phyloP scores from a whole-genome alignment of 2,888 invertebrate species.

The Cataglyphis altisquamis region DNA sequence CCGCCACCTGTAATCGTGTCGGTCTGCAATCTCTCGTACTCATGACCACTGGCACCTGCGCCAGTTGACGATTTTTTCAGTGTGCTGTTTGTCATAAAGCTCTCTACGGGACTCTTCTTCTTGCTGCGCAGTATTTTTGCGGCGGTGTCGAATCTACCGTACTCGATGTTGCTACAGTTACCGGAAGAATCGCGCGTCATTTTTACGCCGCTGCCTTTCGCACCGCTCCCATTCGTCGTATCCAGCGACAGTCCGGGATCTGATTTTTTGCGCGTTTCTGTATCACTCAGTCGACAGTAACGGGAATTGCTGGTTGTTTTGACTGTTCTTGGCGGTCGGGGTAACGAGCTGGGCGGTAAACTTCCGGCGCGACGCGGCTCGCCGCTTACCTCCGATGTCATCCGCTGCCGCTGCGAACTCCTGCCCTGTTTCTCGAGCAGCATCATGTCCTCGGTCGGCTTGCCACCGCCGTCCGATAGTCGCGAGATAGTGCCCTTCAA shows the following conservation, averaged over 20 bases:
- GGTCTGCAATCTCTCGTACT: conserved; percentile 89
- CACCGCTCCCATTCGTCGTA: conserved; percentile 3
- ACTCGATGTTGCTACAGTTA: conserved; percentile 82
- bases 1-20: conserved; percentile 86
- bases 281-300: conserved; percentile 84
- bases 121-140: conserved; percentile 80
- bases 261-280: conserved; percentile 84
- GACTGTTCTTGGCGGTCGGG: conserved; percentile 89
- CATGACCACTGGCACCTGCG: conserved; percentile 85
- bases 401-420: conserved; percentile 91
- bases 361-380: conserved; percentile 86
- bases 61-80: conserved; percentile 73
- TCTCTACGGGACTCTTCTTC: conserved; percentile 78
- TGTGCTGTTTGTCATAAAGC: conserved; percentile 67
- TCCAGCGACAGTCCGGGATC: conserved; percentile 82
- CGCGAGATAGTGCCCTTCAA: conserved; percentile 81
- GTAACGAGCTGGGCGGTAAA: conserved; percentile 91
- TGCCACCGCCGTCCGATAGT: conserved; percentile 80
- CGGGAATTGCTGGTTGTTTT: conserved; percentile 81
- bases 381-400: conserved; percentile 86
- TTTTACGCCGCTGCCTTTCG: conserved; percentile 56
- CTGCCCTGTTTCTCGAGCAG: conserved; percentile 92
- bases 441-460: conserved; percentile 89
- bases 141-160: conserved; percentile 79
- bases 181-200: conserved; percentile 86